Evolutionary conservation across 2,888 invertebrate genomes (phyloP), one percentile per base, ranked within the genome.

Genomic region (Spodoptera picta): DNA sequence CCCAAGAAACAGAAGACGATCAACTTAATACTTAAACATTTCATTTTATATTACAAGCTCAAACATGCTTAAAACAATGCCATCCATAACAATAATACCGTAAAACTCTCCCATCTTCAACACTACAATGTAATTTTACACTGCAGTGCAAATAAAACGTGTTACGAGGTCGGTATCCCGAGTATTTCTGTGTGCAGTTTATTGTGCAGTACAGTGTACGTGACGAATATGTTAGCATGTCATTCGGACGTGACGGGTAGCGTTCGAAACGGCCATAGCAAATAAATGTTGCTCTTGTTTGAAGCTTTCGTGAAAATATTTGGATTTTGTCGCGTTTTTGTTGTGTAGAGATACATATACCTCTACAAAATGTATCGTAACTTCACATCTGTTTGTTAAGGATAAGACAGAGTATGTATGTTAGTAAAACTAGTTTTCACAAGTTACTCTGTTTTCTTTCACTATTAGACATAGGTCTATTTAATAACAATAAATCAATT

Each of bases 181-280:
- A 72, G 60, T 7, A 7, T 36, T 36, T 36, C 36, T 1, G 36
- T 46, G 52, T 75, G 74, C 74, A 80, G 57, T 80, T 73, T 80
- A 76, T 73, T 66, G 65, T 80, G 66, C 48, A 73, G 50, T 64
- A 65, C 63, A 77, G 61, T 80, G 75, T 77, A 80, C 80, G 80
- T 76, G 76, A 66, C 70, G 61, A 65, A 61, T 65, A 69, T 48
- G 70, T 73, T 69, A 73, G 75, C 65, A 59, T 80, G 60, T 58
- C 60, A 48, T 73, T 77, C 52, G 60, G 74, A 73, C 60, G 73
- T 73, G 68, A 52, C 66, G n/a, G 1, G 19, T 19, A 19, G 19
- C 27, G 31, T 43, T 60, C 31, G 58, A 61, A 67, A 77, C 73
- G 48, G 55, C 49, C 45, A 56, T 23, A 6, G 46, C 41, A 31